Evolutionary conservation across 2,797 vertebrate species (phyloP).

Genomic region (Pelobates cultripes): DNA sequence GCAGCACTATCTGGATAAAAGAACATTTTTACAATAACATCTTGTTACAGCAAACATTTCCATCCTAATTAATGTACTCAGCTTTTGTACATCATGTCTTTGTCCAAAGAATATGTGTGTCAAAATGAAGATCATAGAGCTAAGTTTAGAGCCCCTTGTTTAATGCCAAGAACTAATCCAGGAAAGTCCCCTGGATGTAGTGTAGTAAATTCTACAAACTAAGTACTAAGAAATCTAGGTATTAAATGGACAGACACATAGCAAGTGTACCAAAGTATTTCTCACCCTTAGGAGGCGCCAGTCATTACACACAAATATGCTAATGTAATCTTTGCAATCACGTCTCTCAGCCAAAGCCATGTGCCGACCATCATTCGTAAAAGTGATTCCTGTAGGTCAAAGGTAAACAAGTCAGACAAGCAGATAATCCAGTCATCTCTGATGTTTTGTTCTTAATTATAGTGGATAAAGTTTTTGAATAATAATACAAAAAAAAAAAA

Average conservation of each 20-base stretch:
- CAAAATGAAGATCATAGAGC: slow-evolving; percentile 9
- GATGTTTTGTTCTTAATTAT: not conserved
- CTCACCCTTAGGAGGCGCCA: slow-evolving; percentile 95
- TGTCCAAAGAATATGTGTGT: not conserved
- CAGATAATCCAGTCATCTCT: not conserved
- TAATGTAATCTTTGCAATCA: slow-evolving; percentile 94
- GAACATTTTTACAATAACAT: too few relatives aligned
- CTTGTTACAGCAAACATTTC: too few relatives aligned
- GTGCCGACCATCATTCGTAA: slow-evolving; percentile 89
- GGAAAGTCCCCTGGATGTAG: slow-evolving; percentile 41
- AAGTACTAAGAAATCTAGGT: slow-evolving; percentile 42
- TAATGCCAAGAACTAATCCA: slow-evolving; percentile 29
- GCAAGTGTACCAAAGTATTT: not conserved
- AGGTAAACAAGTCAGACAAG: not conserved
- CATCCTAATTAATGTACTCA: not conserved
- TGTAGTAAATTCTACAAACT: slow-evolving; percentile 18
- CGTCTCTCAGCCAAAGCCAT: slow-evolving; percentile 93
- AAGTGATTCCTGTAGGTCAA: slow-evolving; percentile 79
- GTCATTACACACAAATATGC: slow-evolving; percentile 93
- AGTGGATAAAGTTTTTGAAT: not conserved
- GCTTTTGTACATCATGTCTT: not conserved
- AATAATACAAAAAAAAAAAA: too few relatives aligned
- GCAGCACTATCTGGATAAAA: too few relatives aligned
- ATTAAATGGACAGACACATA: slow-evolving; percentile 46
- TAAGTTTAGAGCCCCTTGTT: slow-evolving; percentile 43